phyloP scores from a whole-genome alignment of 92 coral and sea anemone species.

The Blastomussa wellsi region DNA sequence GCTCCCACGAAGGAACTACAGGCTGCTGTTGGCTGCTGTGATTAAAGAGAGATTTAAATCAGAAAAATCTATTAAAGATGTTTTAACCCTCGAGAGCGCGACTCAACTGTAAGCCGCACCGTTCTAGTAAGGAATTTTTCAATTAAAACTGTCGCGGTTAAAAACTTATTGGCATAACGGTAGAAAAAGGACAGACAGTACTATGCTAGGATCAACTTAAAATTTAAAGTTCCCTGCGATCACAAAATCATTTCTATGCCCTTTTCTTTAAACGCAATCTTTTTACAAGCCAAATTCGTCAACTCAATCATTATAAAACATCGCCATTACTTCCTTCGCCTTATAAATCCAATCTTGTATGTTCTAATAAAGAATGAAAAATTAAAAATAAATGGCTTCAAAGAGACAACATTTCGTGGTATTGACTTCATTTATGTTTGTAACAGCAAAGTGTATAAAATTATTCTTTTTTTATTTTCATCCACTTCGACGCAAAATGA shows the following conservation, averaged over 20 bases:
- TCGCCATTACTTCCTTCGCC: not conserved
- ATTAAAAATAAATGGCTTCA: not conserved
- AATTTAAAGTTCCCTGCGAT: not conserved
- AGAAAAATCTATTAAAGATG: not conserved
- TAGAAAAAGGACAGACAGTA: not conserved
- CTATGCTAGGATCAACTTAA: not conserved
- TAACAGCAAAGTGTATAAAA: not conserved
- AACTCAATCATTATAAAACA: not conserved
- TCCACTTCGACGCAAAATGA: not conserved
- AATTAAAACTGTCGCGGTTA: not conserved
- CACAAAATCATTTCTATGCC: too few relatives aligned
- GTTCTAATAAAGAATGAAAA: not conserved
- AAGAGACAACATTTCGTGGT: not conserved
- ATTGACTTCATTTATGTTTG: not conserved
- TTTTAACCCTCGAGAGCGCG: not conserved
- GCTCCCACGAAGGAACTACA: constrained; percentile 17
- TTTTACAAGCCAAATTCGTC: not conserved
- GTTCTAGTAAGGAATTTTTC: not conserved
- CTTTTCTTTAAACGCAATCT: not conserved
- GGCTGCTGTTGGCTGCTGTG: constrained; percentile 42
- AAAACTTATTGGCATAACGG: not conserved
- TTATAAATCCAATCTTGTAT: not conserved
- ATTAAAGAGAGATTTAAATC: not conserved
- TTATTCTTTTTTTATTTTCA: not conserved
- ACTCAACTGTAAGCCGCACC: not conserved